Percentiles rank a stretch among this genome's conserved stretches.
Conservation (phyloP, 2,797 vertebrate species). For the Sebastes matsubarae region DNA sequence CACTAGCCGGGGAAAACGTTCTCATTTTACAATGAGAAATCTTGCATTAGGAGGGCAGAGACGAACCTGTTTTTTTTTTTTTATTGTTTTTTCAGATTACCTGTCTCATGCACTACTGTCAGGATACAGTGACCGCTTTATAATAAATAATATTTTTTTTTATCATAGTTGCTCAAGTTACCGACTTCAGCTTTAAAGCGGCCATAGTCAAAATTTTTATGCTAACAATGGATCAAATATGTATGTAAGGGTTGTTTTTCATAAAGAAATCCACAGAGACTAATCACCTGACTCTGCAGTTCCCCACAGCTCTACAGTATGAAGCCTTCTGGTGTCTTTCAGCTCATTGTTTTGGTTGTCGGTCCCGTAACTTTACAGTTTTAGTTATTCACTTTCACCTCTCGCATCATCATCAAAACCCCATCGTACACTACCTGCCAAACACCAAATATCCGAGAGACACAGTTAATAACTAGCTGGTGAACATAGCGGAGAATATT, state of each 20-base stretch:
- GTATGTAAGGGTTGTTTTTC: too few species aligned
- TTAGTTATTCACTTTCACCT: background rate
- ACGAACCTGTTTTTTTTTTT: too few species aligned
- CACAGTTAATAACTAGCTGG: background rate
- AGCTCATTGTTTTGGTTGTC: background rate
- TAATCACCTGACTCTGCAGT: background rate
- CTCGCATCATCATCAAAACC: background rate
- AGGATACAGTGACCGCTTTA: too few species aligned
- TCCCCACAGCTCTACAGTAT: background rate
- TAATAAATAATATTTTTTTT: too few species aligned
- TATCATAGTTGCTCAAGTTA: too few species aligned
- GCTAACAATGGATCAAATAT: too few species aligned
- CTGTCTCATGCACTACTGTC: too few species aligned
- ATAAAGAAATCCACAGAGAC: background rate
- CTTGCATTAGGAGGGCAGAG: too few species aligned
- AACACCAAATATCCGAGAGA: background rate
- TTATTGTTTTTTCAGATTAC: too few species aligned
- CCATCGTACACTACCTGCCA: background rate
- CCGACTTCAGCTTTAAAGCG: too few species aligned
- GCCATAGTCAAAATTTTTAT: too few species aligned
- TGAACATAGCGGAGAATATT: background rate
- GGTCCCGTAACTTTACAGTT: background rate
- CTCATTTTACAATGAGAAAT: too few species aligned
- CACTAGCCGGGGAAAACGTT: fast-evolving
- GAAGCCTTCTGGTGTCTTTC: background rate